Conservation (phyloP, 92 coral and sea anemone genomes). For the Desmophyllum pertusum region DNA sequence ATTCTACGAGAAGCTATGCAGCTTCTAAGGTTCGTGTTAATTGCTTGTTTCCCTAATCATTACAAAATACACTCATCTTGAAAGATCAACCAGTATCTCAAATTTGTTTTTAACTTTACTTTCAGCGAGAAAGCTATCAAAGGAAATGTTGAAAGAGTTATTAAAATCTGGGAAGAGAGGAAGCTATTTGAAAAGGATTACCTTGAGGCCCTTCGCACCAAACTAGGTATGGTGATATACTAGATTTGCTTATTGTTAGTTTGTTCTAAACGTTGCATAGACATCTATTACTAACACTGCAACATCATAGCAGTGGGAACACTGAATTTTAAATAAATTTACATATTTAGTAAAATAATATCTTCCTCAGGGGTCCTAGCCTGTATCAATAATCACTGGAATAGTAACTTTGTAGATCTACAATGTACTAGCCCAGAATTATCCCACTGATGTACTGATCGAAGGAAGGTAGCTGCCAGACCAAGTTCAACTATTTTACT, state of each 20-base stretch:
- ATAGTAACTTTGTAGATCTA: too few relatives aligned
- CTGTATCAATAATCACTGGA: too few relatives aligned
- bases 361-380: too few relatives aligned
- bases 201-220: slow-evolving; percentile 57
- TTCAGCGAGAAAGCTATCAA: slow-evolving; percentile 80
- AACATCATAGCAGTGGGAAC: not conserved
- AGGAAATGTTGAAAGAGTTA: slow-evolving; percentile 82
- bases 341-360: too few relatives aligned
- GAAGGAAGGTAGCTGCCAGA: too few relatives aligned
- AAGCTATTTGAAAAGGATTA: slow-evolving; percentile 85
- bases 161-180: slow-evolving; percentile 96
- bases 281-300: not conserved
- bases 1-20: slow-evolving; percentile 82
- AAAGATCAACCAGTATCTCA: not conserved
- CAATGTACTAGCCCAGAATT: too few relatives aligned
- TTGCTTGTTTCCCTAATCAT: not conserved
- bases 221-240: slow-evolving; percentile 28
- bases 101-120: not conserved
- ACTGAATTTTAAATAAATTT: too few relatives aligned
- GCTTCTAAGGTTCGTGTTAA: slow-evolving; percentile 73
- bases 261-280: not conserved
- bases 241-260: not conserved
- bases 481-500: too few relatives aligned
- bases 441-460: too few relatives aligned
- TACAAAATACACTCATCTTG: not conserved